These are phyloP conservation scores for Chrysotoxum bicinctum DNA, from an alignment of 2,888 invertebrate genomes.

Conservation along the genomic window DNA sequence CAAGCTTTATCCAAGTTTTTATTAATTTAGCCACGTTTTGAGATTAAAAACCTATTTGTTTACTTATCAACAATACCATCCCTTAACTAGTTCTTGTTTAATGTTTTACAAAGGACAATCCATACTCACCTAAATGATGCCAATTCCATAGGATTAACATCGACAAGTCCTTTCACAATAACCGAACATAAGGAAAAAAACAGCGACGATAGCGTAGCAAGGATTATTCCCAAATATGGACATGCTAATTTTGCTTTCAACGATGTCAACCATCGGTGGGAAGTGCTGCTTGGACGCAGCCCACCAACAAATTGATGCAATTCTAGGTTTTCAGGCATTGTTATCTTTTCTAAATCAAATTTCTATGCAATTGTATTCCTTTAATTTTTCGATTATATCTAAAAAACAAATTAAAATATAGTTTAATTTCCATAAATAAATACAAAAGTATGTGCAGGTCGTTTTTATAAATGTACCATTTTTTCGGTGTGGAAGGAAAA, in stretches of 20 bases:
- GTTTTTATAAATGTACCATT: slow-evolving; percentile 41
- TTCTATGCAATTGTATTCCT: slow-evolving; percentile 3
- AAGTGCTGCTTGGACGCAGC: slow-evolving; percentile 77
- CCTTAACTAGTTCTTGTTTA: no score
- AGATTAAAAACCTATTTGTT: no score
- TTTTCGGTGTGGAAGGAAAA: slow-evolving; percentile 52
- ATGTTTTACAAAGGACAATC: no score
- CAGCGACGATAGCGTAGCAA: slow-evolving; percentile 92
- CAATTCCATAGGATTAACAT: slow-evolving; percentile 93
- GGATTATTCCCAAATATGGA: slow-evolving; percentile 91
- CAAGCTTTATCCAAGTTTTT: no score
- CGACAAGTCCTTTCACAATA: slow-evolving; percentile 93
- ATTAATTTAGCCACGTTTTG: no score
- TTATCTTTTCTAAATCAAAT: slow-evolving; percentile 3
- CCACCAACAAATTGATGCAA: slow-evolving; percentile 90
- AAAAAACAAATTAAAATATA: background rate
- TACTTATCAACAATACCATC: no score
- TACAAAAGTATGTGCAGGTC: background rate
- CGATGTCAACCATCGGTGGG: slow-evolving; percentile 77
- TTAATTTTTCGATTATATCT: slow-evolving; percentile 24
- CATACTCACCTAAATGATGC: slow-evolving; percentile 86
- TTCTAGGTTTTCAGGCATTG: slow-evolving; percentile 90
- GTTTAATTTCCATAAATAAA: background rate
- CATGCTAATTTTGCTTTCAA: slow-evolving; percentile 82
- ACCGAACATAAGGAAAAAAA: slow-evolving; percentile 96